Base-by-base conservation (phyloP, 2,797 vertebrate genomes). In the Artibeus jamaicensis region DNA sequence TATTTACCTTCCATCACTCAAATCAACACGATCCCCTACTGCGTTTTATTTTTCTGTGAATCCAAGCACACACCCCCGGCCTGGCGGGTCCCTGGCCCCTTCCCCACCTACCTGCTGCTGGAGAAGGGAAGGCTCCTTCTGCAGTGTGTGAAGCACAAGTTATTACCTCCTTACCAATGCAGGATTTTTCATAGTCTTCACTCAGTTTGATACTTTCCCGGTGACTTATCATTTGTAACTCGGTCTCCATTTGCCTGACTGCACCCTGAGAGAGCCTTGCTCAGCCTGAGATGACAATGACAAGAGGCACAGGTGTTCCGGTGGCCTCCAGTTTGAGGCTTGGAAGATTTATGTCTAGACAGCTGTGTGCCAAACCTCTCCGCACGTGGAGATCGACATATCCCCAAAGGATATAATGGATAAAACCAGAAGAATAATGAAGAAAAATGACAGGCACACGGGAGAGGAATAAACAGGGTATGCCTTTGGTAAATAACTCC, bases 351-450 rank as follows among this genome's bases (percentile, higher is more conserved):
- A 96, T 89, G 34, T 93, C 65, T 78, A 57, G 77, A 95, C 77
- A 94, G 67, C 92, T 95, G 71, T 90, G 46, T 86, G 93, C n/a
- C 29, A 85, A 96, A 89, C 82, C 93, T 94, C 95, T 86, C 50
- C 92, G 81, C 91, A 76, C 93, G 78, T 57, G 9, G 1, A 86
- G 88, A 98, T 97, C 88, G 97, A 95, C 96, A 95, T 50, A 97
- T 98, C 93, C 89, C 96, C 95, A 94, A 93, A 97, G 98, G 95
- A 73, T 94, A 97, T 97, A 97, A 98, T 68, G 96, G 98, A 96
- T 96, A 97, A 97, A 98, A 96, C 86, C 79, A 86, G 95, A 94
- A 98, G 37, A 97, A 98, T 97, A 98, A 98, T 98, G 97, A 98
- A 98, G 98, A 98, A 98, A 98, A 98, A 98, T 97, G 96, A 96